These are phyloP conservation scores for Listronotus bonariensis DNA, from an alignment of 1,140 invertebrate genomes.

Conservation along the genomic window DNA sequence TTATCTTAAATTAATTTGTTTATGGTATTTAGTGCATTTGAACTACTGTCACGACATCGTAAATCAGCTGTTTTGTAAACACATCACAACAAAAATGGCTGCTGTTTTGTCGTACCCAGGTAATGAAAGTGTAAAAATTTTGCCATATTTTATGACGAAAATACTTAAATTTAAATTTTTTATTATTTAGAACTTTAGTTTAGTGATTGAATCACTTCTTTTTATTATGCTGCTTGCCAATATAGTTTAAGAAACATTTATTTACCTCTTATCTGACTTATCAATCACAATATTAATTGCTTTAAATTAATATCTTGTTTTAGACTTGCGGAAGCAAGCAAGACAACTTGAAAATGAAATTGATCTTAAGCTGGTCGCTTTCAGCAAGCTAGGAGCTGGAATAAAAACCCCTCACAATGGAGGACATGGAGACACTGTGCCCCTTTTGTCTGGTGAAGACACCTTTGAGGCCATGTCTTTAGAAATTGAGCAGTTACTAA, in stretches of 20 bases:
- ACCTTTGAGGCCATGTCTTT: conserved; percentile 90
- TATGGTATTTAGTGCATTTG: too few relatives aligned
- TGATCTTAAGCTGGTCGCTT: conserved; percentile 92
- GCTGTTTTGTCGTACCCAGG: conserved; percentile 45
- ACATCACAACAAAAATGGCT: conserved; percentile 40
- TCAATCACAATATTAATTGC: background rate
- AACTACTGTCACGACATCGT: too few relatives aligned
- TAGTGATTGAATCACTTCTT: too few relatives aligned
- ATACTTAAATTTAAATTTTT: too few relatives aligned
- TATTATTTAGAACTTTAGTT: too few relatives aligned
- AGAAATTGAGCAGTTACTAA: conserved; percentile 88
- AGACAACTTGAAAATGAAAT: conserved; percentile 95
- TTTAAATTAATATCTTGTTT: conserved; percentile 11
- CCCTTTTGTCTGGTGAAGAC: conserved; percentile 83
- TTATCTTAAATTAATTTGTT: too few relatives aligned
- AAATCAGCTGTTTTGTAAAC: background rate
- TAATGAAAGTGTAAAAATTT: conserved; percentile 24
- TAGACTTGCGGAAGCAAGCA: conserved; percentile 92
- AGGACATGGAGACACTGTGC: conserved; percentile 71
- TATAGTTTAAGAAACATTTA: background rate
- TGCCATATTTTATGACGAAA: too few relatives aligned
- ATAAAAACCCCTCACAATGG: conserved; percentile 57
- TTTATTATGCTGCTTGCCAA: background rate
- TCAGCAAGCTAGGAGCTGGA: conserved; percentile 90
- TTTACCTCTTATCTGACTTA: background rate